phyloP scores from a whole-genome alignment of 2,888 invertebrate species.

The Ophioninae sp. region DNA sequence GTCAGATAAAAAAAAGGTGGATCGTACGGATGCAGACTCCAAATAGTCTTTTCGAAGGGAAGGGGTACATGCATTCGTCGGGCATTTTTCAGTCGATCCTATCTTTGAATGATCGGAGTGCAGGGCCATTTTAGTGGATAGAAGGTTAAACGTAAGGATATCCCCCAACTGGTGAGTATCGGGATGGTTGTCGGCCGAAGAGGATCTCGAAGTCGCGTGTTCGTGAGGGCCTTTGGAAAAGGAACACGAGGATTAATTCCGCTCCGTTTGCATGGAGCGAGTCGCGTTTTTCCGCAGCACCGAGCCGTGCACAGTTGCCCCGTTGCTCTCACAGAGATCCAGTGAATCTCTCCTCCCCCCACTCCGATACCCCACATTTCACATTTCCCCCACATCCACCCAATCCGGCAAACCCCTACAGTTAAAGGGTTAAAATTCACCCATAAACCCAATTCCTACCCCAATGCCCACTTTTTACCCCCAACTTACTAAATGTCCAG shows the following conservation, averaged over 20 bases:
- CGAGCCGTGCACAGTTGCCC: conserved; percentile 38
- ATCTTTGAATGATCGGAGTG: neutral
- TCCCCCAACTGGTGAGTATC: conserved; percentile 51
- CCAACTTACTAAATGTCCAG: too few species aligned
- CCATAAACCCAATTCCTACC: too few species aligned
- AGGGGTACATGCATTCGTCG: neutral
- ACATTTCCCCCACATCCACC: neutral
- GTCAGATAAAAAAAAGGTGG: too few species aligned
- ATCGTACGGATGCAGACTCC: too few species aligned
- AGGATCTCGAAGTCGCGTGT: neutral
- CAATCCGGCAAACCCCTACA: too few species aligned
- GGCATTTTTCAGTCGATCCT: neutral
- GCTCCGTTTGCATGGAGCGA: conserved; percentile 43
- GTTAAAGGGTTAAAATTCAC: too few species aligned
- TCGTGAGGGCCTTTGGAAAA: conserved; percentile 41
- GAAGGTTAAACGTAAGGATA: conserved; percentile 66
- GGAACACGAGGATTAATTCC: conserved; percentile 37
- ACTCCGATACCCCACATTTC: neutral
- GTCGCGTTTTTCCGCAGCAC: conserved; percentile 51
- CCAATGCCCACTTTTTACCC: too few species aligned
- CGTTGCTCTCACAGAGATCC: conserved; percentile 11
- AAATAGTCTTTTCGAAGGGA: neutral
- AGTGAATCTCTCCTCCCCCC: conserved; percentile 1
- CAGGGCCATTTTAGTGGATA: conserved; percentile 52
- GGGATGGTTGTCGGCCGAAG: conserved; percentile 33